phyloP scores from a whole-genome alignment of 2,888 invertebrate genomes.

The Nephrocerus scutellatus region DNA sequence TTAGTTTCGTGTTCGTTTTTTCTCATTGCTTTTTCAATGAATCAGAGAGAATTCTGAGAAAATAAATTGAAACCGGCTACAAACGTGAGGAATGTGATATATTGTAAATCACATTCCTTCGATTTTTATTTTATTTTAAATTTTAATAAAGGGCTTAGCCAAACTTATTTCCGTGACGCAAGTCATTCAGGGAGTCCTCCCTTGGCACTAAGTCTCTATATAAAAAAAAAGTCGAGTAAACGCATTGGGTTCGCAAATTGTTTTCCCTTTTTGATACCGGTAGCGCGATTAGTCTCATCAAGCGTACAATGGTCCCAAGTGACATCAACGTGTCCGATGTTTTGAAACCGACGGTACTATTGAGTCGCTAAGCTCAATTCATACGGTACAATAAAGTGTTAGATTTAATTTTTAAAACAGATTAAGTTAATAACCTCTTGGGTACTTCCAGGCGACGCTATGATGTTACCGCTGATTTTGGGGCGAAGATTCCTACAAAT shows the following conservation, averaged over 20 bases:
- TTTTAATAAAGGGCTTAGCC: too few relatives aligned
- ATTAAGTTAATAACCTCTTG: conserved; percentile 3
- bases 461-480: conserved; percentile 10
- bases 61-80: too few relatives aligned
- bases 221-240: too few relatives aligned
- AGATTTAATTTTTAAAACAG: background rate
- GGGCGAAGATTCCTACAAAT: conserved; percentile 5
- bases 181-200: too few relatives aligned
- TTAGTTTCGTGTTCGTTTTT: too few relatives aligned
- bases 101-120: too few relatives aligned
- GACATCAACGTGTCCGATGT: background rate
- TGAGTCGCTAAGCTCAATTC: conserved; percentile 5
- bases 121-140: too few relatives aligned
- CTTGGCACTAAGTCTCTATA: too few relatives aligned
- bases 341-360: background rate
- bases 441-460: conserved; percentile 7
- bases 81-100: too few relatives aligned
- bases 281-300: conserved; percentile 8
- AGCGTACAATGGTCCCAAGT: conserved; percentile 1
- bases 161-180: too few relatives aligned
- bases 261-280: conserved; percentile 10
- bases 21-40: too few relatives aligned
- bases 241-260: conserved; percentile 2
- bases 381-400: conserved; percentile 10
- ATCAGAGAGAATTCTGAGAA: too few relatives aligned